These are phyloP conservation scores for Drosophila melanosoma DNA, from an alignment of 2,888 invertebrate genomes.

Conservation along the genomic window DNA sequence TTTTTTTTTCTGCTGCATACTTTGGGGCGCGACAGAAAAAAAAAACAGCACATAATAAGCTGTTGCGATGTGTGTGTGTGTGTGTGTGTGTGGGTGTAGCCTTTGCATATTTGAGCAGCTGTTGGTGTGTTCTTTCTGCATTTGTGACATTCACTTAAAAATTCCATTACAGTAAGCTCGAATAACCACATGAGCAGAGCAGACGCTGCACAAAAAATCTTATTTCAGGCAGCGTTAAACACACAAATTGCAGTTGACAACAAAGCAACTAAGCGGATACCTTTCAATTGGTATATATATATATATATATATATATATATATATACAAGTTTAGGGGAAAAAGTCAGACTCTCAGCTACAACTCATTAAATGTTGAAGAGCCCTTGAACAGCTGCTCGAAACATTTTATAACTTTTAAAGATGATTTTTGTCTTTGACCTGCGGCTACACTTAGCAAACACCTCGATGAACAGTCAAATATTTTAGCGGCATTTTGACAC, in stretches of 20 bases:
- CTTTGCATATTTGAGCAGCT: constrained; percentile 75
- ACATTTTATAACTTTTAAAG: constrained; percentile 32
- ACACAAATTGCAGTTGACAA: constrained; percentile 72
- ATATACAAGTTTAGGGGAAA: neutral
- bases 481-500: constrained; percentile 52
- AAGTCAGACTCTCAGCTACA: constrained; percentile 20
- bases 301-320: too few species aligned
- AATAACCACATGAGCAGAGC: constrained; percentile 68
- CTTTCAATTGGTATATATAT: constrained; percentile 6
- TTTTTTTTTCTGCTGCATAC: constrained; percentile 33
- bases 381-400: constrained; percentile 62
- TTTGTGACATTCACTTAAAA: constrained; percentile 81
- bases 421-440: constrained; percentile 39
- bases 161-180: constrained; percentile 77
- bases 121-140: constrained; percentile 57
- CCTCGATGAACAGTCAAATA: constrained; percentile 57
- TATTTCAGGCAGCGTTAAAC: constrained; percentile 80
- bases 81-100: constrained; percentile 45
- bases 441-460: constrained; percentile 65
- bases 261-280: constrained; percentile 18
- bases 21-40: constrained; percentile 14
- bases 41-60: constrained; percentile 60
- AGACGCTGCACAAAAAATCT: constrained; percentile 49
- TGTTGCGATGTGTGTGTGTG: constrained; percentile 24
- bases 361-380: constrained; percentile 72